A percentile compares a stretch with the other conserved stretches of the same genome.
Evolutionary conservation across 2,113 vertebrate species (phyloP).

Genomic region (Paracanthobrama guichenoti): DNA sequence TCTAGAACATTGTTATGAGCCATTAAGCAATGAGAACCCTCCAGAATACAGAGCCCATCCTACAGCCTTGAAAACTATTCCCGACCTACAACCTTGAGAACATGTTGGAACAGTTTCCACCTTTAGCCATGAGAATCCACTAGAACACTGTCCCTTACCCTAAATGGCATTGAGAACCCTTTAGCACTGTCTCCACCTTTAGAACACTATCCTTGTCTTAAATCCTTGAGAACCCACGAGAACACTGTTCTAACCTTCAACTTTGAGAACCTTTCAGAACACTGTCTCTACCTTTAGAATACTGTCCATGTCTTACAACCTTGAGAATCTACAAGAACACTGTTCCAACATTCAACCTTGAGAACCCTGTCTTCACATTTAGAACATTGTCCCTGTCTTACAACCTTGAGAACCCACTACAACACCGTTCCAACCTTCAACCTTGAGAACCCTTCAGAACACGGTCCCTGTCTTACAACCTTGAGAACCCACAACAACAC

Average conservation of each 20-base stretch:
- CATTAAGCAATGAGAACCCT: neutral
- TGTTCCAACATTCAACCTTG: neutral
- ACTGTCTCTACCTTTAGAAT: neutral
- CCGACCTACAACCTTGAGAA: neutral
- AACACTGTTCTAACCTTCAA: neutral
- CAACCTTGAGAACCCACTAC: neutral
- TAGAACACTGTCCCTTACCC: neutral
- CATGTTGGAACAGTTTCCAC: neutral
- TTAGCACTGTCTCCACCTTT: neutral
- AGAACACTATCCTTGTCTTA: neutral
- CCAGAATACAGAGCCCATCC: neutral
- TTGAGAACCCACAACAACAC: no score
- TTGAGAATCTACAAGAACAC: neutral
- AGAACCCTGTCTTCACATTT: neutral
- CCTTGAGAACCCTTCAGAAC: no score
- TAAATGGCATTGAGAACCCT: neutral
- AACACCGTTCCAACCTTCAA: neutral
- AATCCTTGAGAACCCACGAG: neutral
- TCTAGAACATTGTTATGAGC: constrained; percentile 10
- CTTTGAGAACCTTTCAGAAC: neutral
- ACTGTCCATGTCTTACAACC: neutral
- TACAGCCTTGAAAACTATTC: neutral
- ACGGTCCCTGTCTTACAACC: neutral
- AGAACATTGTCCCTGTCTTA: neutral
- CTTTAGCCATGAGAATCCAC: neutral